Conservation (phyloP, 1,140 invertebrate species). For the Dendrolimus kikuchii region DNA sequence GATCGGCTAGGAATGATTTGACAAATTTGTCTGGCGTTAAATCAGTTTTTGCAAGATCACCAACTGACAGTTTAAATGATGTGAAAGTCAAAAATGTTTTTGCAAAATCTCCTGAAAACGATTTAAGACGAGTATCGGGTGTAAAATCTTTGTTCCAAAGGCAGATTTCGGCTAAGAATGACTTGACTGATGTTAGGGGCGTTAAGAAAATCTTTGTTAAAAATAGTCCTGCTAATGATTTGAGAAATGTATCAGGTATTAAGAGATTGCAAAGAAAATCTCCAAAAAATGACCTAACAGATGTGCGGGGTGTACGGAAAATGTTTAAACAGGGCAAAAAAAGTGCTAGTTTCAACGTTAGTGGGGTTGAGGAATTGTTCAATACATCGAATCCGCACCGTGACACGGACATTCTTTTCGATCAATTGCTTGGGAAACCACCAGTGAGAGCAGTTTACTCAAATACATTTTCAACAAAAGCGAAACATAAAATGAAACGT, state of each 20-base stretch:
- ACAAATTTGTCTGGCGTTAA: slow-evolving; percentile 56
- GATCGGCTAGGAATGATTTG: slow-evolving; percentile 56
- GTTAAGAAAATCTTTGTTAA: slow-evolving; percentile 40
- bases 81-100: slow-evolving; percentile 47
- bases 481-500: slow-evolving; percentile 11
- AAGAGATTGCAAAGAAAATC: slow-evolving; percentile 34
- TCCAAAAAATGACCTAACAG: slow-evolving; percentile 40
- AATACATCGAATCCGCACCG: slow-evolving; percentile 14
- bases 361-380: slow-evolving; percentile 45
- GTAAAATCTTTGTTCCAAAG: slow-evolving; percentile 44
- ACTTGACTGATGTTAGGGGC: slow-evolving; percentile 48
- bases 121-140: slow-evolving; percentile 50
- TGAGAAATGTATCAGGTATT: slow-evolving; percentile 51
- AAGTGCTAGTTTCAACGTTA: slow-evolving; percentile 29
- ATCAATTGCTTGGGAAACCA: slow-evolving; percentile 38
- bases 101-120: slow-evolving; percentile 53
- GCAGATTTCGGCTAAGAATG: slow-evolving; percentile 38
- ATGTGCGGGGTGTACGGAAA: slow-evolving; percentile 47
- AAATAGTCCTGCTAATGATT: slow-evolving; percentile 36
- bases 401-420: slow-evolving; percentile 34
- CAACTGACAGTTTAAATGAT: slow-evolving; percentile 54
- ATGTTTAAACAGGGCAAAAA: slow-evolving; percentile 31
- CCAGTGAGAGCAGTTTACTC: slow-evolving; percentile 33
- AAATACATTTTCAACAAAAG: slow-evolving; percentile 27
- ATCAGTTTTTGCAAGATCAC: slow-evolving; percentile 42